These are phyloP conservation scores for Solenopsis fugax DNA, from an alignment of 1,140 invertebrate species.

Conservation along the genomic window DNA sequence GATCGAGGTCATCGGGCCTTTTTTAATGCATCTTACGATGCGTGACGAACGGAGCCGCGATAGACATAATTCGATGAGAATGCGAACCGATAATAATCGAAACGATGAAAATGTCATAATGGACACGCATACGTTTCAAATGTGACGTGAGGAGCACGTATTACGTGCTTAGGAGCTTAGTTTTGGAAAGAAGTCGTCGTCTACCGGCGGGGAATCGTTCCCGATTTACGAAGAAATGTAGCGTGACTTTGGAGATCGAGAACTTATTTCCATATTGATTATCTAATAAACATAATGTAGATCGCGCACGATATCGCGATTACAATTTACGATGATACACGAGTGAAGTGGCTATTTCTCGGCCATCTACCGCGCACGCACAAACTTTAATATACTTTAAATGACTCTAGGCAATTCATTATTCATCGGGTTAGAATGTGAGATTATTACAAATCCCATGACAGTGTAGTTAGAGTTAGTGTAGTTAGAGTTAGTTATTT, in stretches of 20 bases:
- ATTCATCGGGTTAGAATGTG: constrained; percentile 33
- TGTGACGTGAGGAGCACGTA: not conserved
- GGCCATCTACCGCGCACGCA: not conserved
- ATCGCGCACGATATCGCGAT: constrained; percentile 2
- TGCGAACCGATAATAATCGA: not conserved
- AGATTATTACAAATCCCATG: constrained; percentile 47
- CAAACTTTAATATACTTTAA: constrained; percentile 7
- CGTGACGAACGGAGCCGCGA: constrained; percentile 8
- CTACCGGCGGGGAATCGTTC: not conserved
- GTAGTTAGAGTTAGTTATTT: constrained; percentile 3
- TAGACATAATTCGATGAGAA: not conserved
- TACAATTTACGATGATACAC: constrained; percentile 22
- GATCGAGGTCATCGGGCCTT: constrained; percentile 65
- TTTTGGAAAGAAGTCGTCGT: not conserved
- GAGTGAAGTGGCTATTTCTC: not conserved
- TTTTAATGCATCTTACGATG: constrained; percentile 27
- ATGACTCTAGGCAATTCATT: constrained; percentile 37
- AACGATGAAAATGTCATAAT: constrained; percentile 2
- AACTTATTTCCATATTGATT: constrained; percentile 42
- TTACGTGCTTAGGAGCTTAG: not conserved
- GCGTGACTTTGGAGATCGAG: not conserved
- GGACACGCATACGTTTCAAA: not conserved
- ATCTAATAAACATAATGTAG: constrained; percentile 47
- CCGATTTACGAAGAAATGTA: not conserved
- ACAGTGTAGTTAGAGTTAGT: not conserved